These are phyloP conservation scores for Manis crassicaudata DNA, from an alignment of 2,797 vertebrate species.

Conservation along the genomic window DNA sequence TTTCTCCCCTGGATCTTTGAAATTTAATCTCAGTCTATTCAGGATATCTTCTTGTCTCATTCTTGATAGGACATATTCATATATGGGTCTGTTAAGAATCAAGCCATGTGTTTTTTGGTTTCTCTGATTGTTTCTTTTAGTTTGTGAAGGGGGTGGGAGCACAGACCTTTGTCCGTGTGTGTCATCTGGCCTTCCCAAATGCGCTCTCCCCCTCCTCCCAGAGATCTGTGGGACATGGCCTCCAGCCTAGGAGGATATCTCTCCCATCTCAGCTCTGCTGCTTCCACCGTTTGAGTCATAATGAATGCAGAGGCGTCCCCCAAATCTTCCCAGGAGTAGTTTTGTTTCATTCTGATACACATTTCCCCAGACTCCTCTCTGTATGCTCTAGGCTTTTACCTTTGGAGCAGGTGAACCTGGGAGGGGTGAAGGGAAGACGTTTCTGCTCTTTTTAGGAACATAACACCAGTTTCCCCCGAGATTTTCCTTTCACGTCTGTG, in stretches of 20 bases:
- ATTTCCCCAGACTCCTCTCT: background rate
- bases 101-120: background rate
- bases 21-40: background rate
- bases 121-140: background rate
- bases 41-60: background rate
- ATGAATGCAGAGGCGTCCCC: background rate
- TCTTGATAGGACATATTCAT: background rate
- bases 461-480: background rate
- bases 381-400: too few species aligned
- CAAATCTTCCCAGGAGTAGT: background rate
- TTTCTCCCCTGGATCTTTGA: background rate
- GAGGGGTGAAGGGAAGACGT: background rate
- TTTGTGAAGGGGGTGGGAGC: background rate
- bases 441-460: background rate
- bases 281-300: background rate
- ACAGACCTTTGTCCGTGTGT: background rate
- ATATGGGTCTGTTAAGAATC: background rate
- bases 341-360: background rate
- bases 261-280: background rate
- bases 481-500: background rate
- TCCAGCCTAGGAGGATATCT: background rate
- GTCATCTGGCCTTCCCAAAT: background rate
- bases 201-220: accelerated
- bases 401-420: background rate
- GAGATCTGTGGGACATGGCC: background rate